Base-by-base conservation (phyloP, 2,113 vertebrate species). In the Solea solea region DNA sequence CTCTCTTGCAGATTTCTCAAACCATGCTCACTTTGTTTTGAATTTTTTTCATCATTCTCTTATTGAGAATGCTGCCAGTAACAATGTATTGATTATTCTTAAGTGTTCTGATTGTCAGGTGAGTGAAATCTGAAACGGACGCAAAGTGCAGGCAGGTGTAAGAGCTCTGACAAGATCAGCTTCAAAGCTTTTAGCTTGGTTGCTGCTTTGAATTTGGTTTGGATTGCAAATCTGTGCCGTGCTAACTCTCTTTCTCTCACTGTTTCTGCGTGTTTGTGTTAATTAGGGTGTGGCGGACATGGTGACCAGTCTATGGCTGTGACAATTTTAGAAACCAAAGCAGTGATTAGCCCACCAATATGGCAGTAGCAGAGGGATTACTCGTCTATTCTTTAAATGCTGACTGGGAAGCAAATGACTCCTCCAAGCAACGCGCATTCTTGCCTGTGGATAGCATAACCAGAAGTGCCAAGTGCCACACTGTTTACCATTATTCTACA, bases 121-220 rank as follows among this genome's bases (percentile, higher is more conserved):
- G 53, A 1, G 27, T 74, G 60, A 69, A 79, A 72, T 52, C 9
- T 71, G 68, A 80, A 49, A 46, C 7, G 1, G 8, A 41, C 45
- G 21, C 44, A 58, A 21, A 21, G 60, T 68, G 45, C 1, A 56
- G 21, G 53, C 78, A 66, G 67, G 25, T 28, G 40, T 40, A 5
- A 0, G 56, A 51, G 61, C 73, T 68, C 39, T n/a, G 74, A 21
- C 48, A 21, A 52, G 49, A 16, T 71, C 40, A 51, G n/a, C 72
- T 69, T 67, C 14, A 60, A 16, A 39, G 55, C 28, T 67, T 56
- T 68, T 41, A 61, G 46, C 13, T 66, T 27, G 40, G 58, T 64
- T 68, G 28, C 83, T 85, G 82, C 60, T 91, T 91, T 90, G 89
- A 86, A 83, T 90, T 44, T 75, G 39, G 58, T 90, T 88, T 91